Percentiles rank a stretch among this genome's conserved stretches.
phyloP scores from a whole-genome alignment of 2,797 vertebrate species.

The Phyllotis vaccarum region DNA sequence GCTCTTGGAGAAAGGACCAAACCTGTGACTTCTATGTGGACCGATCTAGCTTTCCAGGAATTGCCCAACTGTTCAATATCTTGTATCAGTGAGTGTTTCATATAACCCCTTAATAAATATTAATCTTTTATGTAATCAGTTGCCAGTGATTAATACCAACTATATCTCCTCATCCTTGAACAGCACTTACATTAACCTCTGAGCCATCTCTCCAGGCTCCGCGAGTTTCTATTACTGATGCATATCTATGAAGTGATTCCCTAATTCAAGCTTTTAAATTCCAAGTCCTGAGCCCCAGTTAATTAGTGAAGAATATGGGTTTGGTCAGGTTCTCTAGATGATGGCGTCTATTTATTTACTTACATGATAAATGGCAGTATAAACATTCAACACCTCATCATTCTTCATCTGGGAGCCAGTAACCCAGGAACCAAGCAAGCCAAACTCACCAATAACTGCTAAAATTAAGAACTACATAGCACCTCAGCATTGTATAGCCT shows the following conservation, averaged over 20 bases:
- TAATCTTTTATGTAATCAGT: too few relatives aligned
- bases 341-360: background rate
- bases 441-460: background rate
- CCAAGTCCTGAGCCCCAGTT: background rate
- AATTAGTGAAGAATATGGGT: background rate
- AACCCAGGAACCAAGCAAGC: background rate
- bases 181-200: background rate
- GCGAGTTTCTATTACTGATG: background rate
- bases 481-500: background rate
- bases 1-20: too few relatives aligned
- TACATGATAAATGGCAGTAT: background rate
- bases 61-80: too few relatives aligned
- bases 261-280: slow-evolving; percentile 22
- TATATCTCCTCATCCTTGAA: background rate
- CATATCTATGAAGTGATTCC: slow-evolving; percentile 1
- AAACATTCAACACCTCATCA: background rate
- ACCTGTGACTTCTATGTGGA: too few relatives aligned
- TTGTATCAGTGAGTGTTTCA: too few relatives aligned
- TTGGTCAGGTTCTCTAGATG: background rate
- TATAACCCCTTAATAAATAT: too few relatives aligned
- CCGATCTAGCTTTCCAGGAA: too few relatives aligned
- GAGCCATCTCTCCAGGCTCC: background rate
- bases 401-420: background rate
- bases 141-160: too few relatives aligned
- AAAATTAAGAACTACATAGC: background rate